Percentiles rank a stretch among this genome's conserved stretches.
These are phyloP conservation scores for Drosophila fuyamai DNA, from an alignment of 1,140 invertebrate species.

Conservation along the genomic window DNA sequence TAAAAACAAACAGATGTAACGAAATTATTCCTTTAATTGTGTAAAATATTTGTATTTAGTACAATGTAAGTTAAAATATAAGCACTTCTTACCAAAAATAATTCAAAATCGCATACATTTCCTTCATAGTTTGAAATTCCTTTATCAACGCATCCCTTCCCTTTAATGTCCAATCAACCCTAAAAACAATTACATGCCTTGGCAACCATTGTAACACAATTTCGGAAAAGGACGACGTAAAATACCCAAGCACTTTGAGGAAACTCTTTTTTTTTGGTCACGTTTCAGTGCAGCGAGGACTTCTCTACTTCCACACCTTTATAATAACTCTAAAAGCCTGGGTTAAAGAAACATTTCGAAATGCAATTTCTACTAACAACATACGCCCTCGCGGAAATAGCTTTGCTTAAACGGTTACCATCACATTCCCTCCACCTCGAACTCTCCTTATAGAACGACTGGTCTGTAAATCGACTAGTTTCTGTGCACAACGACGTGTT, in stretches of 20 bases:
- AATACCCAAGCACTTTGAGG: constrained; percentile 42
- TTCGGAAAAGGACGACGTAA: constrained; percentile 37
- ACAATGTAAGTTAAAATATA: too few relatives aligned
- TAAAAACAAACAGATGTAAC: constrained; percentile 24
- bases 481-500: constrained; percentile 49
- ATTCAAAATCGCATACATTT: too few relatives aligned
- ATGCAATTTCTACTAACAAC: constrained; percentile 48
- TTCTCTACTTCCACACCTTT: constrained; percentile 1
- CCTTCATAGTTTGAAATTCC: background rate
- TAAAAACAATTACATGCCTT: constrained; percentile 22
- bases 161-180: constrained; percentile 40
- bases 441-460: constrained; percentile 17
- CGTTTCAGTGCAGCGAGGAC: constrained; percentile 39
- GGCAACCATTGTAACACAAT: constrained; percentile 55
- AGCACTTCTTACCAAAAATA: too few relatives aligned
- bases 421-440: constrained; percentile 4
- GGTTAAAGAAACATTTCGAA: constrained; percentile 17
- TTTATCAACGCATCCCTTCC: background rate
- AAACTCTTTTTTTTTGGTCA: constrained; percentile 27
- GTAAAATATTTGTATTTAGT: too few relatives aligned
- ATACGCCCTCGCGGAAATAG: constrained; percentile 50
- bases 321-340: constrained; percentile 9
- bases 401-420: constrained; percentile 42
- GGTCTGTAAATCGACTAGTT: constrained; percentile 31
- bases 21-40: too few relatives aligned